Base-by-base conservation (phyloP, 2,888 invertebrate genomes). In the Caenorhabditis sp. region DNA sequence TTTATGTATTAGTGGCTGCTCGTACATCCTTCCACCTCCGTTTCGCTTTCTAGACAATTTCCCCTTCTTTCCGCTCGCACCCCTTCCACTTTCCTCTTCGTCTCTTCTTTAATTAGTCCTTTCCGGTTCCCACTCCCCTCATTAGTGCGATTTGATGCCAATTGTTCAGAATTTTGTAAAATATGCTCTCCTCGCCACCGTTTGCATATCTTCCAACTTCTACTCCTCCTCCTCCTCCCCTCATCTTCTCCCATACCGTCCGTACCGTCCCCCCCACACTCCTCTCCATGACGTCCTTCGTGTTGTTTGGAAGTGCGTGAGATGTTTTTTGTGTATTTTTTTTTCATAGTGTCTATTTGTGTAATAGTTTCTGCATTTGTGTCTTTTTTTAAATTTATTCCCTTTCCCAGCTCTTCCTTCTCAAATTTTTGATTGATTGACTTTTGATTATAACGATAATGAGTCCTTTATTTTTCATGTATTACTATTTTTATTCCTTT, bases 181-280 rank as follows among this genome's bases (percentile, higher is more conserved):
- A 28, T 28, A 56, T 69, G 13, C 37, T 61, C 60, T 37, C 40
- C 51, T 60, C 50, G 70, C 70, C 70, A 70, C 58, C 40, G 11
- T 61, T 70, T 61, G 70, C 70, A 70, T 70, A 70, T 70, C 69
- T 60, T 47, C 47, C 47, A 47, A 47, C n/a, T 47, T 47, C 47
- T 18, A 2, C 40, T 13, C 40, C 40, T 40, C 40, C 40, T n/a
- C n/a, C n/a, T n/a, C n/a, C n/a, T n/a, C n/a, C n/a, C n/a, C n/a
- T n/a, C n/a, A n/a, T n/a, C n/a, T n/a, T n/a, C n/a, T n/a, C 40
- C 6, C 47, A n/a, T 40, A 40, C 40, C n/a, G 18, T 47, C 47
- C 47, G 11, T 47, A 47, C 47, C 47, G 47, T 47, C 47, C 47
- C 47, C 47, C n/a, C 47, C 18, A n/a, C 32, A 6, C 32, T 32